These are phyloP conservation scores for Nasonovia ribisnigri DNA, from an alignment of 2,888 invertebrate species.

Conservation along the genomic window DNA sequence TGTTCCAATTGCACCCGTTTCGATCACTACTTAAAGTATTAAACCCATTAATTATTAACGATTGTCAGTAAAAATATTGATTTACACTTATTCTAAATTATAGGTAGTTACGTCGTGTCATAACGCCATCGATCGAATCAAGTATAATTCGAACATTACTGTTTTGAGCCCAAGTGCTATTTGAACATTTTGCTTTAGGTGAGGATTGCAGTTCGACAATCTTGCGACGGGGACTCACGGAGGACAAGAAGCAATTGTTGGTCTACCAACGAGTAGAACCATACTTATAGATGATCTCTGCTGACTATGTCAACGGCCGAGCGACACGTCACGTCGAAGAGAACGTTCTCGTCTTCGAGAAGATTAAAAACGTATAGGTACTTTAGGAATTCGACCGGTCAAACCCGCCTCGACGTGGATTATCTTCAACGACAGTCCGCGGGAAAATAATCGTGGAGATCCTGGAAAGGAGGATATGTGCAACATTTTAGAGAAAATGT, in stretches of 20 bases:
- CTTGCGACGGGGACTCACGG: neutral
- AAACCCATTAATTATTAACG: neutral
- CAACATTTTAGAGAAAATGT: neutral
- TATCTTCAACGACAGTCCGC: neutral
- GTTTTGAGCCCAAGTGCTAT: neutral
- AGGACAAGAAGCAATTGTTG: neutral
- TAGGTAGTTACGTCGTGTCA: neutral
- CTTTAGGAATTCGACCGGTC: neutral
- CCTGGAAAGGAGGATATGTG: neutral
- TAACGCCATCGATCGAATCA: neutral
- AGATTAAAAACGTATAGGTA: neutral
- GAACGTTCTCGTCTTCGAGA: neutral
- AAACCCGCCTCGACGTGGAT: neutral
- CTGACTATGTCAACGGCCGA: neutral
- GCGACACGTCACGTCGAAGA: neutral
- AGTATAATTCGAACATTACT: neutral
- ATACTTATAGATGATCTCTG: neutral
- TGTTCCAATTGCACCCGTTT: no score
- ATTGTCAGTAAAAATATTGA: neutral
- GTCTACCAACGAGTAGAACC: neutral
- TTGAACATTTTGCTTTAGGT: neutral
- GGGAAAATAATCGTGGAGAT: neutral
- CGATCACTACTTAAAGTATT: no score
- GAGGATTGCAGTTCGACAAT: neutral
- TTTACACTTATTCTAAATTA: neutral